These are phyloP conservation scores for Geococcyx californianus DNA, from an alignment of 2,113 vertebrate genomes.

Conservation along the genomic window DNA sequence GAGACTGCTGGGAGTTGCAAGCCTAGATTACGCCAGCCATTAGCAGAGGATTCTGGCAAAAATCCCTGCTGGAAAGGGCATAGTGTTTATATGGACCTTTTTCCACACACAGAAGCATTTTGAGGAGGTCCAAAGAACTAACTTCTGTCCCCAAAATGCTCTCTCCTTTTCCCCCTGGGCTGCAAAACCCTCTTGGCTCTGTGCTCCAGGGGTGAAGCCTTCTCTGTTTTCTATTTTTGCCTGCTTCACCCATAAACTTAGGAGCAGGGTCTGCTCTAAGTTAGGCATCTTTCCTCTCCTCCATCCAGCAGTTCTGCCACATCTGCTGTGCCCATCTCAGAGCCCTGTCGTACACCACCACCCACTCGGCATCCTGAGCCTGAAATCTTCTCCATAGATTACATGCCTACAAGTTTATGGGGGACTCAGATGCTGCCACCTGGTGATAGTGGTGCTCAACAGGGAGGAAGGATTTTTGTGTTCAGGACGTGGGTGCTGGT, in stretches of 20 bases:
- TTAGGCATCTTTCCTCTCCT: neutral
- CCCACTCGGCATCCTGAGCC: neutral
- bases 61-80: neutral
- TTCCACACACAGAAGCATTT: neutral
- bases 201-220: neutral
- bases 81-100: neutral
- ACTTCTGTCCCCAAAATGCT: neutral
- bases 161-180: neutral
- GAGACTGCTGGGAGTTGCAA: constrained; percentile 22
- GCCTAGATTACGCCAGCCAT: neutral
- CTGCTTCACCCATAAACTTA: neutral
- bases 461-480: neutral
- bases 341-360: neutral
- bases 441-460: neutral
- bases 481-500: neutral
- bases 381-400: neutral
- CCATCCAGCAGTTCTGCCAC: neutral
- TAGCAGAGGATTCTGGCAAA: neutral
- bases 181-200: neutral
- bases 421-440: neutral
- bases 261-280: neutral
- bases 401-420: neutral
- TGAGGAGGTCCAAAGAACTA: neutral
- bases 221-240: neutral
- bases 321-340: neutral